These are phyloP conservation scores for Istiophorus platypterus DNA, from an alignment of 2,113 vertebrate genomes.

Conservation along the genomic window DNA sequence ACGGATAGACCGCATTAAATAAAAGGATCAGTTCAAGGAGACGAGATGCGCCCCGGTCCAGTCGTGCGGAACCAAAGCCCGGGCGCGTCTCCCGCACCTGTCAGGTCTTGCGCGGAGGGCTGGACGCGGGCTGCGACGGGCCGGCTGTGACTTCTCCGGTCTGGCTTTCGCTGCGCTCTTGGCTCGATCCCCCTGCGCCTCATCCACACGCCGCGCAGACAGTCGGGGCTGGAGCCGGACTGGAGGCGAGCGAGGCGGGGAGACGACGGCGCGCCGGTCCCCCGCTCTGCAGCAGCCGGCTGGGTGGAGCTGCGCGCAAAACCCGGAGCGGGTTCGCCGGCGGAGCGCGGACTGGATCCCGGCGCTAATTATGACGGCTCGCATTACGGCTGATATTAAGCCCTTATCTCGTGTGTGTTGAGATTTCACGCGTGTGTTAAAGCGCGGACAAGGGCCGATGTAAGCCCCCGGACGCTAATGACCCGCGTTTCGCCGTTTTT, in stretches of 20 bases:
- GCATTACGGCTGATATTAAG: slow-evolving; percentile 1
- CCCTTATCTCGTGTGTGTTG: background rate
- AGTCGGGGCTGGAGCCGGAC: slow-evolving; percentile 73
- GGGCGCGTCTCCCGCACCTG: slow-evolving; percentile 34
- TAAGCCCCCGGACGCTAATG: background rate
- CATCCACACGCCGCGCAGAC: slow-evolving; percentile 76
- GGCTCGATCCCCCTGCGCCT: slow-evolving; percentile 53
- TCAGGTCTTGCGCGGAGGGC: no score
- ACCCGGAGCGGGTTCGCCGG: slow-evolving; percentile 60
- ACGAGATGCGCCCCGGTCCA: slow-evolving; percentile 69
- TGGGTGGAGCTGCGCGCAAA: slow-evolving; percentile 61
- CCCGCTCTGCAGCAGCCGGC: slow-evolving; percentile 84
- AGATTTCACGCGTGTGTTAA: slow-evolving; percentile 18
- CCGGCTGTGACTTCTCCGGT: slow-evolving; percentile 29
- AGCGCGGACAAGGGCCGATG: slow-evolving; percentile 5
- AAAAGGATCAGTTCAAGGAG: slow-evolving; percentile 75
- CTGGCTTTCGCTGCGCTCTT: slow-evolving; percentile 41
- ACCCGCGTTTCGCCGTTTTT: slow-evolving; percentile 15
- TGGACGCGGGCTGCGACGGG: no score
- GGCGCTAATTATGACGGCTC: slow-evolving; percentile 35
- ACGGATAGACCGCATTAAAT: slow-evolving; percentile 51
- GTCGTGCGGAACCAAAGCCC: slow-evolving; percentile 61
- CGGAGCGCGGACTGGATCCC: slow-evolving; percentile 42
- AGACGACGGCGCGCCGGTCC: slow-evolving; percentile 75
- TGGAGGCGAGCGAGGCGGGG: slow-evolving; percentile 71